Base-by-base conservation (phyloP, 2,888 invertebrate species). In the Epistrophella euchroma region DNA sequence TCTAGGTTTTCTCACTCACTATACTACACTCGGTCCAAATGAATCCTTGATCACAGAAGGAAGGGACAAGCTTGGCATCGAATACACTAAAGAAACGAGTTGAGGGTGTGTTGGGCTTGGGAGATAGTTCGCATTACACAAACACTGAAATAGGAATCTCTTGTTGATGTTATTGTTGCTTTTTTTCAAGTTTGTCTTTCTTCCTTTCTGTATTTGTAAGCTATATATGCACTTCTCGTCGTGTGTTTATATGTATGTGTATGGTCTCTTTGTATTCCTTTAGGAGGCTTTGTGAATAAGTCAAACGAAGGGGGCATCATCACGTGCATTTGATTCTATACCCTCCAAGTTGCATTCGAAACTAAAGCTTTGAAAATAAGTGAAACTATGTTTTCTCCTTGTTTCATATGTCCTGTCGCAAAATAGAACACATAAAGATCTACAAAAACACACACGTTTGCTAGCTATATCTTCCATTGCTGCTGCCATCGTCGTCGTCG, bases 51-150 rank as follows among this genome's bases (percentile, higher is more conserved):
- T 73, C 43, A 64, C 37, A 17, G 7, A 15, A 1, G 2, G 35
- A 40, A 5, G 15, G 25, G 52, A 50, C 15, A 22, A 32, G 37
- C 45, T 45, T 50, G 64, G 71, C 45, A 85, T 85, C 81, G 64
- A 85, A 76, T 85, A 76, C 55, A 66, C 79, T 64, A 84, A 75
- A 84, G 73, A 55, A 37, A 45, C 22, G 45, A 55, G 32, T 55
- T 32, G 35, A 11, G 47, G 15, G 68, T 17, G 19, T 9, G 17
- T n/a, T 32, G 60, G 28, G 40, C 4, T n/a, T 19, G 62, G 43
- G 43, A 37, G 17, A 80, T 70, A 79, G 83, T 75, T 84, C 80
- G 64, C 55, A 84, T 80, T 76, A 71, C 75, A 80, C 75, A 75
- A 75, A 76, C 75, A 60, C 58, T 76, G 75, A 76, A 84, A 84